These are phyloP conservation scores for Cistogaster globosa DNA, from an alignment of 2,888 invertebrate genomes.

Conservation along the genomic window DNA sequence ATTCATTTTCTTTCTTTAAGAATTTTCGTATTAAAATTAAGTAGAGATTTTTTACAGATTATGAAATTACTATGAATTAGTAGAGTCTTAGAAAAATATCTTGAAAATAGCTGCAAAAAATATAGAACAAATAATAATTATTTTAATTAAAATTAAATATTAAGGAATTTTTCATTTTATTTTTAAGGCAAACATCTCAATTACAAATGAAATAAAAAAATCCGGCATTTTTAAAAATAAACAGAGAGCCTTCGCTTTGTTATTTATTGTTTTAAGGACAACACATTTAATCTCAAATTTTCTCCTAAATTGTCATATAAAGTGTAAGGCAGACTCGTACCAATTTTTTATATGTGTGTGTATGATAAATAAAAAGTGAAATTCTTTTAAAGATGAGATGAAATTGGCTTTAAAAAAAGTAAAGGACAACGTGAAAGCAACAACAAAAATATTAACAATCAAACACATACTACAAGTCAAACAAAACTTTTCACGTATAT, in stretches of 20 bases:
- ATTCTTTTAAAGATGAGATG: conserved; percentile 53
- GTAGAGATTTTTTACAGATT: conserved; percentile 35
- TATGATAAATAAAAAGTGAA: conserved; percentile 70
- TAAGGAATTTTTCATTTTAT: not conserved
- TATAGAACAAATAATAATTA: conserved; percentile 4
- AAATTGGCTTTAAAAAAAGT: conserved; percentile 46
- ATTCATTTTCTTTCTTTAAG: conserved; percentile 86
- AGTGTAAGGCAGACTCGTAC: conserved; percentile 20
- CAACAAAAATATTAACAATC: conserved; percentile 45
- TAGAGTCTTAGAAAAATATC: conserved; percentile 59
- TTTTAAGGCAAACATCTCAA: not conserved
- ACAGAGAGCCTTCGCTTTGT: conserved; percentile 36
- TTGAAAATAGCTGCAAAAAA: conserved; percentile 55
- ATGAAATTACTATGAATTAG: conserved; percentile 50
- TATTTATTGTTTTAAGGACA: not conserved
- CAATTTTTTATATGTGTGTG: conserved; percentile 15
- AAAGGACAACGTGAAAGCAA: conserved; percentile 19
- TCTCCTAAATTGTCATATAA: conserved; percentile 23
- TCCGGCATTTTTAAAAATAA: conserved; percentile 61
- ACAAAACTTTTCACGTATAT: conserved; percentile 53
- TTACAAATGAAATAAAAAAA: conserved; percentile 2
- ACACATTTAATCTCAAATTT: conserved; percentile 20
- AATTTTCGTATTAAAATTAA: conserved; percentile 58
- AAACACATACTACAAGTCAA: conserved; percentile 58
- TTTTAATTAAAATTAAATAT: not conserved